These are phyloP conservation scores for Meleagris gallopavo DNA, from an alignment of 2,113 vertebrate species.

Conservation along the genomic window DNA sequence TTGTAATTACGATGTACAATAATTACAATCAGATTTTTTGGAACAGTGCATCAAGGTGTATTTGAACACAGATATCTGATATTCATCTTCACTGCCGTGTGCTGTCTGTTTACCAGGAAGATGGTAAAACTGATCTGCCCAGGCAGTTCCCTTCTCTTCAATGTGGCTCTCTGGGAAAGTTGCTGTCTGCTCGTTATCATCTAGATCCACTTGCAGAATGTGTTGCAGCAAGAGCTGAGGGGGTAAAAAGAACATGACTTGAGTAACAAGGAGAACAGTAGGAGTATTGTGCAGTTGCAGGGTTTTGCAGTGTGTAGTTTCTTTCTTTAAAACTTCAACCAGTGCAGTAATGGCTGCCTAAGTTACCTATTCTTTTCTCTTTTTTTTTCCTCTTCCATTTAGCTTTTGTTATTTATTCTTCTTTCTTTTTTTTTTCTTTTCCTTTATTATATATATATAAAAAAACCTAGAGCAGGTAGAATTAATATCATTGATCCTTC, in stretches of 20 bases:
- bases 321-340: neutral
- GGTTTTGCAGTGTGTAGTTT: neutral
- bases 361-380: fast-evolving
- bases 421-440: neutral
- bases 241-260: neutral
- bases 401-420: neutral
- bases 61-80: neutral
- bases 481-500: neutral
- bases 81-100: neutral
- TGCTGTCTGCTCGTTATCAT: fast-evolving
- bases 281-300: neutral
- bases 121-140: neutral
- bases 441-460: no score
- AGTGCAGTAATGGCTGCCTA: neutral
- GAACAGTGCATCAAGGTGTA: neutral
- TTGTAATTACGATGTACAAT: neutral
- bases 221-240: neutral
- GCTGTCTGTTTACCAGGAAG: neutral
- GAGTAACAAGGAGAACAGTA: neutral
- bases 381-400: neutral
- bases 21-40: neutral
- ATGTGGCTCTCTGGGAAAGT: neutral
- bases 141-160: neutral
- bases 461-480: neutral
- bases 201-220: neutral